These are phyloP conservation scores for Amblyteles armatorius DNA, from an alignment of 2,888 invertebrate genomes.

Conservation along the genomic window DNA sequence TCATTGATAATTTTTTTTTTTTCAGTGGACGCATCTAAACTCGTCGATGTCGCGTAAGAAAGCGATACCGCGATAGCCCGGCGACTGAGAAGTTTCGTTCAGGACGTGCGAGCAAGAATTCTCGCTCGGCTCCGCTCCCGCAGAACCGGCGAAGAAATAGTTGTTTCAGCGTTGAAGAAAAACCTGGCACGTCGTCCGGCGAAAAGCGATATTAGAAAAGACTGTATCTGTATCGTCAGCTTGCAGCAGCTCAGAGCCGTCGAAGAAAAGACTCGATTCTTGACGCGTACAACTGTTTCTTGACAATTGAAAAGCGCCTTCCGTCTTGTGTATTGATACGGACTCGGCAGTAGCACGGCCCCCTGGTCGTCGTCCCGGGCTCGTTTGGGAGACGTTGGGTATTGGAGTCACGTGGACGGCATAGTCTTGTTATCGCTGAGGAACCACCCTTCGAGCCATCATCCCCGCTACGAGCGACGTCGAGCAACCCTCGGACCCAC, in stretches of 20 bases:
- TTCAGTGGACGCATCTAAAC: not conserved
- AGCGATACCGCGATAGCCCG: not conserved
- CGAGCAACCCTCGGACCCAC: slow-evolving; percentile 49
- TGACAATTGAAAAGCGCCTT: slow-evolving; percentile 74
- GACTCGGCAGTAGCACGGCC: slow-evolving; percentile 31
- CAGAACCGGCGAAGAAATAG: not conserved
- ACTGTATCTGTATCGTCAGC: slow-evolving; percentile 5
- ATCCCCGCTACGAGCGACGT: slow-evolving; percentile 34
- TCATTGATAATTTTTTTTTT: too few relatives aligned
- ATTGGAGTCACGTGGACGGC: slow-evolving; percentile 77
- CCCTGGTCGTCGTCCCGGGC: slow-evolving; percentile 34
- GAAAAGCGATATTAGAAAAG: slow-evolving; percentile 33
- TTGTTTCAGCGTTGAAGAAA: slow-evolving; percentile 1
- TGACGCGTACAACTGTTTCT: slow-evolving; percentile 73
- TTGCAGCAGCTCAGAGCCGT: not conserved
- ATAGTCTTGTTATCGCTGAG: slow-evolving; percentile 69
- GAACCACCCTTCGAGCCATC: slow-evolving; percentile 62
- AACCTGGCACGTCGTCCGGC: slow-evolving; percentile 29
- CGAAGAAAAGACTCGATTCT: slow-evolving; percentile 63
- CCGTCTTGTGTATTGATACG: slow-evolving; percentile 74
- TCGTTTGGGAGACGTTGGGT: slow-evolving; percentile 63
- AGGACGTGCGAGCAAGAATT: not conserved
- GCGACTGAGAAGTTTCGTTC: not conserved
- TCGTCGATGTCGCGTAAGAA: slow-evolving; percentile 38
- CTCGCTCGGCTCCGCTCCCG: not conserved